Conservation (phyloP, 1,140 invertebrate genomes). For the Sogatella furcifera region DNA sequence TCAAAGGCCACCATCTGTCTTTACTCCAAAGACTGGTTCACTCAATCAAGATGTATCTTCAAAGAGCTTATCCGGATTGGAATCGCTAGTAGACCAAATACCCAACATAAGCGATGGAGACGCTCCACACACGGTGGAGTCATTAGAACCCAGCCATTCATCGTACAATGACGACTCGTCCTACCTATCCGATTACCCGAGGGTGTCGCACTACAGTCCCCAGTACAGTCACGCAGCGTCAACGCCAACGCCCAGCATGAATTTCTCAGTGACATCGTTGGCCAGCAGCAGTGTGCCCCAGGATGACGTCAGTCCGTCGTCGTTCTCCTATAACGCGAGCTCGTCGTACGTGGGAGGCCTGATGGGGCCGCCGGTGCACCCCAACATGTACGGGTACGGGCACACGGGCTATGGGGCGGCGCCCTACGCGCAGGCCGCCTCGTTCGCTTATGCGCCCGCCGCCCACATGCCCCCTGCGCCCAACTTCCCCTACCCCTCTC, state of each 20-base stretch:
- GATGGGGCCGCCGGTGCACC: slow-evolving; percentile 24
- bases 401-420: slow-evolving; percentile 31
- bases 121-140: slow-evolving; percentile 20
- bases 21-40: slow-evolving; percentile 14
- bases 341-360: slow-evolving; percentile 26
- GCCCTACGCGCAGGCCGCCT: slow-evolving; percentile 31
- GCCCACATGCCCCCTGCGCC: slow-evolving; percentile 41
- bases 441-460: slow-evolving; percentile 26
- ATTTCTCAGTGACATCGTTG: slow-evolving; percentile 34
- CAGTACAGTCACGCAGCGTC: slow-evolving; percentile 16
- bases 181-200: slow-evolving; percentile 26
- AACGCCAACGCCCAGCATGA: slow-evolving; percentile 26
- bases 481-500: slow-evolving; percentile 40
- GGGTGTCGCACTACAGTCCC: slow-evolving; percentile 20
- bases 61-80: slow-evolving; percentile 77
- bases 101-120: slow-evolving; percentile 68
- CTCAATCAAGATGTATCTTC: slow-evolving; percentile 60
- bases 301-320: slow-evolving; percentile 7
- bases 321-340: slow-evolving; percentile 28
- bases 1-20: slow-evolving; percentile 20
- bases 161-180: slow-evolving; percentile 25
- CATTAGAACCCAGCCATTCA: slow-evolving; percentile 7
- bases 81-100: slow-evolving; percentile 84
- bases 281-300: slow-evolving; percentile 30
- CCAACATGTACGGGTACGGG: slow-evolving; percentile 29